phyloP scores from a whole-genome alignment of 2,888 invertebrate genomes.

The Oxystoma pomonae region DNA sequence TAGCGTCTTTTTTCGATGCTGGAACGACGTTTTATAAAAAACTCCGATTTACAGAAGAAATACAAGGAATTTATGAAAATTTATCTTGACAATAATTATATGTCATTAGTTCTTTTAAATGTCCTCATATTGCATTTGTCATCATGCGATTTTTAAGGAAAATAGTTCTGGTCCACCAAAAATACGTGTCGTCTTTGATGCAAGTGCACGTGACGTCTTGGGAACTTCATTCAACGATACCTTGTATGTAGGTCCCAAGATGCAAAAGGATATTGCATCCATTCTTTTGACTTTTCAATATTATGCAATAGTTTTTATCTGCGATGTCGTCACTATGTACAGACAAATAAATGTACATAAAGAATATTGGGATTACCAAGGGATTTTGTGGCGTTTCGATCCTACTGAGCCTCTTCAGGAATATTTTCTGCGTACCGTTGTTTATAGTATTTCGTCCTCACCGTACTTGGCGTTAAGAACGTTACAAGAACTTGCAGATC shows the following conservation, averaged over 20 bases:
- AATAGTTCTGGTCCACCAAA: not conserved
- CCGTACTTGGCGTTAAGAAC: not conserved
- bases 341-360: no score
- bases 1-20: not conserved
- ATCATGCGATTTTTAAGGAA: constrained; percentile 4
- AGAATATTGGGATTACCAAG: no score
- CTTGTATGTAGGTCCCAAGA: no score
- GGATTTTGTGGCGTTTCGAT: not conserved
- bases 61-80: not conserved
- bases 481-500: not conserved
- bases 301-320: no score
- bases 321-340: no score
- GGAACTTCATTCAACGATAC: not conserved
- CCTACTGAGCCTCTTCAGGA: not conserved
- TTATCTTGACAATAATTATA: not conserved
- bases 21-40: not conserved
- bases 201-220: not conserved
- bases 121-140: not conserved
- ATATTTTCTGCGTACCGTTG: not conserved
- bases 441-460: not conserved
- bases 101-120: not conserved
- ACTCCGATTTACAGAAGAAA: not conserved
- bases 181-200: constrained; percentile 2
- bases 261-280: no score
- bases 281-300: no score